phyloP scores from a whole-genome alignment of 2,113 vertebrate species.

The Alligator sinensis region DNA sequence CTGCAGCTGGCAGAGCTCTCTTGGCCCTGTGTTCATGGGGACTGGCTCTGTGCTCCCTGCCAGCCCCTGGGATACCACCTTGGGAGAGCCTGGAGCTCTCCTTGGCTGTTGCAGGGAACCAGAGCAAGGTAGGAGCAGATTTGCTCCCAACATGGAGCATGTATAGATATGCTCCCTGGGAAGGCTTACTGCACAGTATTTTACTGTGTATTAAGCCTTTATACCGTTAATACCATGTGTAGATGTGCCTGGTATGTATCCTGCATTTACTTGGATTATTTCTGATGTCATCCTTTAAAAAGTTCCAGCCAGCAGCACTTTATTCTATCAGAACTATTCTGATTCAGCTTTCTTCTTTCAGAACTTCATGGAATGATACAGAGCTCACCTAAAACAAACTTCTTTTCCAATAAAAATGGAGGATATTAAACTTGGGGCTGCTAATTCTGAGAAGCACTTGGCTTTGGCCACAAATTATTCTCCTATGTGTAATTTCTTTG shows the following conservation, averaged over 20 bases:
- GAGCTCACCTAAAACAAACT: background rate
- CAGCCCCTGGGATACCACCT: no score
- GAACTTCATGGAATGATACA: background rate
- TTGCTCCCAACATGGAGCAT: no score
- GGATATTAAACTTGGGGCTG: background rate
- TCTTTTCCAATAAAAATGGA: background rate
- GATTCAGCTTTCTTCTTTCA: background rate
- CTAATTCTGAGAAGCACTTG: background rate
- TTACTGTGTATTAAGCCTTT: background rate
- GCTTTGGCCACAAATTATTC: background rate
- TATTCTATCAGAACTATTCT: background rate
- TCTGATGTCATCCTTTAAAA: background rate
- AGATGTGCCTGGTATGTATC: no score
- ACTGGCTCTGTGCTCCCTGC: no score
- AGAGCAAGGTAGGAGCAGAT: no score
- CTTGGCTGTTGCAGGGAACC: no score
- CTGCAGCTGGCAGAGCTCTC: no score
- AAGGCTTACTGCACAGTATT: no score
- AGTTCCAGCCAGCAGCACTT: background rate
- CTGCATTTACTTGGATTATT: background rate
- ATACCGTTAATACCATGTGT: background rate
- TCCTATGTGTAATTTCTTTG: background rate
- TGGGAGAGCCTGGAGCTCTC: no score
- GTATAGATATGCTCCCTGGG: no score
- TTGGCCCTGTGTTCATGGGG: no score